phyloP scores from a whole-genome alignment of 2,797 vertebrate species.

The Trematomus bernacchii region DNA sequence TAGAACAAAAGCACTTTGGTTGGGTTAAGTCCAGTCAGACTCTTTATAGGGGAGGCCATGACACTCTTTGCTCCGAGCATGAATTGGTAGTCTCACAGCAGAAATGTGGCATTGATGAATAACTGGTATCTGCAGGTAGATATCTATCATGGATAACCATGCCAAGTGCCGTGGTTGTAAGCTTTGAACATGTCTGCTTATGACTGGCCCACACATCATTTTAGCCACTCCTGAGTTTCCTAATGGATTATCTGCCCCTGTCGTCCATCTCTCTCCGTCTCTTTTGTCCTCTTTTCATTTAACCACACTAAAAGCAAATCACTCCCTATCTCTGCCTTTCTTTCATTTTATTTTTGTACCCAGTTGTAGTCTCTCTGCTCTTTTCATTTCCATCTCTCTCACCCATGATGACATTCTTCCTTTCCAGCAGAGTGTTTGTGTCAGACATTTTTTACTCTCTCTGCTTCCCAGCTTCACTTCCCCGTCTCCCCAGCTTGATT shows the following conservation, averaged over 20 bases:
- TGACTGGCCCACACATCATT: slow-evolving; percentile 73
- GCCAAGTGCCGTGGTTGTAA: slow-evolving; percentile 66
- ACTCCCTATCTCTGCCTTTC: slow-evolving; percentile 32
- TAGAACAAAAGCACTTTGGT: slow-evolving; percentile 12
- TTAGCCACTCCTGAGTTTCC: slow-evolving; percentile 53
- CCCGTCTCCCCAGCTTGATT: slow-evolving; percentile 59
- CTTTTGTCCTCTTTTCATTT: slow-evolving; percentile 56
- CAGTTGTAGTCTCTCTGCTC: slow-evolving; percentile 45
- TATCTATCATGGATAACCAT: slow-evolving; percentile 72
- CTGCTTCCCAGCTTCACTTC: slow-evolving; percentile 35
- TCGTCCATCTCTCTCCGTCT: slow-evolving; percentile 48
- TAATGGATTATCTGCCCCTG: slow-evolving; percentile 69
- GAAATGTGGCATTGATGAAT: slow-evolving; percentile 74
- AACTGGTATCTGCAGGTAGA: slow-evolving; percentile 58
- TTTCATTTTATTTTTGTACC: slow-evolving; percentile 22
- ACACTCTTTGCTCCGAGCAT: slow-evolving; percentile 28
- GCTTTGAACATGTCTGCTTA: slow-evolving; percentile 65
- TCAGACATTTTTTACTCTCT: slow-evolving; percentile 22
- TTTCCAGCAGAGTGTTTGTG: slow-evolving; percentile 33
- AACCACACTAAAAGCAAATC: slow-evolving; percentile 50
- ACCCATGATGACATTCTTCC: slow-evolving; percentile 44
- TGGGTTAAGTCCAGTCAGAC: slow-evolving; percentile 16
- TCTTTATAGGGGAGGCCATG: slow-evolving; percentile 9
- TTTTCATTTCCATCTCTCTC: slow-evolving; percentile 40
- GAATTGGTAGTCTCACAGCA: slow-evolving; percentile 36